Conservation (phyloP, 2,797 vertebrate species). For the Darevskia mixta region DNA sequence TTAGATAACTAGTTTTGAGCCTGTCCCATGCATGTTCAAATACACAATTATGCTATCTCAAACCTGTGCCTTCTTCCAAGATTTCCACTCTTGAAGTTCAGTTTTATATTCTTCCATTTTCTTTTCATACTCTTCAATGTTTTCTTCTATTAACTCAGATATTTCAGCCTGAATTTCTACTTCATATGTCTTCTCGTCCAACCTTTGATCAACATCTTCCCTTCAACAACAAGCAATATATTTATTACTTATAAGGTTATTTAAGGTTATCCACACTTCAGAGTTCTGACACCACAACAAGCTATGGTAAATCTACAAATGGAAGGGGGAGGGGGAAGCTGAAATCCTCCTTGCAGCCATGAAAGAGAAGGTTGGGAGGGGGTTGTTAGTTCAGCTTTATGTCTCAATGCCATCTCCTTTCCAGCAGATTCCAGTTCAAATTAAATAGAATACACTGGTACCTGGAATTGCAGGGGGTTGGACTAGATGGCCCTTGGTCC, state of each 20-base stretch:
- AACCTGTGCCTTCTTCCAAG: conserved; percentile 90
- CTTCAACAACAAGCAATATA: conserved; percentile 76
- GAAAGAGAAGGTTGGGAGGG: too few relatives aligned
- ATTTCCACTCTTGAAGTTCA: conserved; percentile 88
- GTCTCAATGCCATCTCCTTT: not conserved
- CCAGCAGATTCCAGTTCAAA: not conserved
- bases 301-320: too few relatives aligned
- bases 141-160: conserved; percentile 86
- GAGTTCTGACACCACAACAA: too few relatives aligned
- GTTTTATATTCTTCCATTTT: conserved; percentile 83
- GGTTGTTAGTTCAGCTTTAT: not conserved
- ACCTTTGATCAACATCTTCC: conserved; percentile 84
- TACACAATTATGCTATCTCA: conserved; percentile 21
- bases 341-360: too few relatives aligned
- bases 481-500: too few relatives aligned
- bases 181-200: conserved; percentile 85
- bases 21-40: not conserved
- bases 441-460: too few relatives aligned
- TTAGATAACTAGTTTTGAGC: not conserved
- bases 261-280: too few relatives aligned
- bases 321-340: too few relatives aligned
- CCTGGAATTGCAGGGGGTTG: too few relatives aligned
- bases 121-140: conserved; percentile 85
- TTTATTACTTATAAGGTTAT: too few relatives aligned
- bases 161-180: conserved; percentile 89